Percentiles rank a stretch among this genome's conserved stretches.
Evolutionary conservation across 2,797 vertebrate species (phyloP).

Genomic region (Caiman crocodilus): DNA sequence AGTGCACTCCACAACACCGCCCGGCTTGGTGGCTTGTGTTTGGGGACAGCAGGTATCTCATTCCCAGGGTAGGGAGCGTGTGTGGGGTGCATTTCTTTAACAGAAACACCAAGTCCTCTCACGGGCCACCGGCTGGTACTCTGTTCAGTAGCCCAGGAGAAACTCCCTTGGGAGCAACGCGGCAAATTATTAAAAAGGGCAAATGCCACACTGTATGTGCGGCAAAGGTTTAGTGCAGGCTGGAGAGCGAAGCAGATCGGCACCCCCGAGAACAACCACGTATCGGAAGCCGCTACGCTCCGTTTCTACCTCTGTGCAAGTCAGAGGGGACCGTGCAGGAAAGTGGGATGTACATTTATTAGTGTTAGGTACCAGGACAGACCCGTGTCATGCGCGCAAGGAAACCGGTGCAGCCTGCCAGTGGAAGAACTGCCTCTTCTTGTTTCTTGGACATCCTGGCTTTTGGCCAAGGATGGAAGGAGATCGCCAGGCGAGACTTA

Average conservation of each 20-base stretch:
- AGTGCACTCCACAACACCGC: neutral
- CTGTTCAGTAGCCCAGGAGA: neutral
- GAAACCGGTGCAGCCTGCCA: neutral
- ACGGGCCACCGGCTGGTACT: too few species aligned
- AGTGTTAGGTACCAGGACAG: neutral
- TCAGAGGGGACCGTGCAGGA: neutral
- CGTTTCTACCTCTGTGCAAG: neutral
- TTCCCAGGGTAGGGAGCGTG: neutral
- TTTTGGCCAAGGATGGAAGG: neutral
- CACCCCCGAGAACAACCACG: constrained; percentile 5
- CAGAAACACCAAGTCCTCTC: fast-evolving
- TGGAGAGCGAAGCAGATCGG: neutral
- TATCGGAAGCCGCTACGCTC: neutral
- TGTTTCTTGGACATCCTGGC: neutral
- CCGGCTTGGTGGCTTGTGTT: neutral
- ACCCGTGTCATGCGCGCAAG: neutral
- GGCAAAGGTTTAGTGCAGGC: constrained; percentile 38
- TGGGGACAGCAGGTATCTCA: neutral
- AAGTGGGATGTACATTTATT: fast-evolving
- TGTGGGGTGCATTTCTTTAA: fast-evolving
- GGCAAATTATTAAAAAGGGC: constrained; percentile 10
- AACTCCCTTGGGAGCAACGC: neutral
- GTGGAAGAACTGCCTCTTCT: neutral
- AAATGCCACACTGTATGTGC: constrained; percentile 29
- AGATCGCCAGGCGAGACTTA: neutral